These are phyloP conservation scores for Scaptomyza caliginosa DNA, from an alignment of 2,888 invertebrate species.

Conservation along the genomic window DNA sequence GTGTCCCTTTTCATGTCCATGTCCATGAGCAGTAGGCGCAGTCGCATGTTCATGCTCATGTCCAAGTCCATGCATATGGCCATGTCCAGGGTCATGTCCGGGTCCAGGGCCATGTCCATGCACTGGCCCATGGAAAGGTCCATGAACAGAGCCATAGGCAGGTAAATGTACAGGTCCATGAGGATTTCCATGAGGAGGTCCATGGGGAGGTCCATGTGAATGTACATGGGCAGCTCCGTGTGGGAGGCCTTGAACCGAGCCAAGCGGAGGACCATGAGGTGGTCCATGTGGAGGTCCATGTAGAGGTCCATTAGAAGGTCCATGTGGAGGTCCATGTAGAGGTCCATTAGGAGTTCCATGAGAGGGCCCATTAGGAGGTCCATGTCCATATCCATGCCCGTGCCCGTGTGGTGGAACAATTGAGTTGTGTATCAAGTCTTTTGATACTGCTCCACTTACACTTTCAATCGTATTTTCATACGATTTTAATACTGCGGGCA, in stretches of 20 bases:
- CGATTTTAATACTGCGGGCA: conserved; percentile 33
- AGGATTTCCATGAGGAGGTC: neutral
- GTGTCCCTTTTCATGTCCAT: conserved; percentile 7
- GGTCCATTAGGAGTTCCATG: neutral
- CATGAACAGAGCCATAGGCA: neutral
- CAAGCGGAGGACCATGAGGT: neutral
- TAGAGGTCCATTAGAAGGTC: neutral
- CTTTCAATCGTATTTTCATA: conserved; percentile 27
- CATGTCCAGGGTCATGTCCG: neutral
- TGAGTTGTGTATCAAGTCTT: conserved; percentile 22
- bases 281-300: neutral
- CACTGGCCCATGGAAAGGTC: neutral
- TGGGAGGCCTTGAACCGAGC: too few species aligned
- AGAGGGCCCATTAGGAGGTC: conserved; percentile 13
- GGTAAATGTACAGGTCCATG: neutral
- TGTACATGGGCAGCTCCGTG: neutral
- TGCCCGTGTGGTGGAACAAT: conserved; percentile 12
- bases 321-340: neutral
- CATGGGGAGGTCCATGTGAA: neutral
- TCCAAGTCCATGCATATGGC: neutral
- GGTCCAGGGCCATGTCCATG: neutral
- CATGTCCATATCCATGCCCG: neutral
- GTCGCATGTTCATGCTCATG: neutral
- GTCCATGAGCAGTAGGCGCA: too few species aligned
- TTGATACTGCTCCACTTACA: conserved; percentile 21